phyloP scores from a whole-genome alignment of 2,888 invertebrate genomes.

The Helobdella robusta region DNA sequence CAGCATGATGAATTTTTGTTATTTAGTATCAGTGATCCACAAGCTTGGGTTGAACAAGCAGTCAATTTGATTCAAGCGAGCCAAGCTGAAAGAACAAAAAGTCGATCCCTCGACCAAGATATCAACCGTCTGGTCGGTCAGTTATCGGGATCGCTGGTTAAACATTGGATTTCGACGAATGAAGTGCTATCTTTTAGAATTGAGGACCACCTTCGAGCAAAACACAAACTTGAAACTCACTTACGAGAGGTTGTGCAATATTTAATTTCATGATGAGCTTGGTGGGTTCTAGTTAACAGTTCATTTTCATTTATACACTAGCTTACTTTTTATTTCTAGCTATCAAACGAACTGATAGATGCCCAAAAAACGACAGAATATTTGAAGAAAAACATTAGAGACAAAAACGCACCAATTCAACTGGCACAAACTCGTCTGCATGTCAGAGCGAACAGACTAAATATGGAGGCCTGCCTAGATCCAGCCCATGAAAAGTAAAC shows the following conservation, averaged over 20 bases:
- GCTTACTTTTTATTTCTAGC: background rate
- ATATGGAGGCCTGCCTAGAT: slow-evolving; percentile 23
- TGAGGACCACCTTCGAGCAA: slow-evolving; percentile 23
- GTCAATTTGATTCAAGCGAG: slow-evolving; percentile 5
- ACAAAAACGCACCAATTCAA: slow-evolving; percentile 18
- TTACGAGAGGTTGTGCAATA: slow-evolving; percentile 10
- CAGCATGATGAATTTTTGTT: background rate
- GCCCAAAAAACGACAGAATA: slow-evolving; percentile 21
- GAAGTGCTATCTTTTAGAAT: slow-evolving; percentile 19
- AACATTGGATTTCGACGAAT: slow-evolving; percentile 22
- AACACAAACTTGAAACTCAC: slow-evolving; percentile 24
- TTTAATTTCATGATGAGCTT: no score
- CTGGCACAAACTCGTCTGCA: slow-evolving; percentile 21
- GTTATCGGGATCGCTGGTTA: slow-evolving; percentile 11
- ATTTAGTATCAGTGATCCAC: slow-evolving; percentile 18
- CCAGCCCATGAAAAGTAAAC: slow-evolving; percentile 22
- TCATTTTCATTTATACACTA: background rate
- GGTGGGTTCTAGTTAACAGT: no score
- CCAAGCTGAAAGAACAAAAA: slow-evolving; percentile 10
- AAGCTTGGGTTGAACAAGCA: slow-evolving; percentile 20
- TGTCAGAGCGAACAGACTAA: slow-evolving; percentile 19
- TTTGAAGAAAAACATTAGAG: slow-evolving; percentile 22
- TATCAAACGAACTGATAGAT: slow-evolving; percentile 21
- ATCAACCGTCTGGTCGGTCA: slow-evolving; percentile 10
- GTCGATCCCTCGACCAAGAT: slow-evolving; percentile 9